Evolutionary conservation across 2,888 invertebrate species (phyloP).

Genomic region (Drepana falcataria): DNA sequence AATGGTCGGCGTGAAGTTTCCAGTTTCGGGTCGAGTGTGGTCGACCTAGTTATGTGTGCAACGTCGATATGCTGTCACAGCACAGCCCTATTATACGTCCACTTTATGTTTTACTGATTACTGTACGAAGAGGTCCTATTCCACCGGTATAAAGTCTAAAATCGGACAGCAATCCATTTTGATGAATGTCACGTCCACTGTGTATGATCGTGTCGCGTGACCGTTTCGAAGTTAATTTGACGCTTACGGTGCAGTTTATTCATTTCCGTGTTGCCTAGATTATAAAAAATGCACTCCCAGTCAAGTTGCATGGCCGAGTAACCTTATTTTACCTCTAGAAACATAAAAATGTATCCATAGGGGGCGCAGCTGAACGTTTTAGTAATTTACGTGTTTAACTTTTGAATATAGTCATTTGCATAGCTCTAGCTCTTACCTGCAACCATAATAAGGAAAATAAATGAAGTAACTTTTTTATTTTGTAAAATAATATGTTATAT

Average conservation of each 20-base stretch:
- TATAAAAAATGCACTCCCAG: conserved; percentile 43
- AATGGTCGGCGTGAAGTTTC: conserved; percentile 33
- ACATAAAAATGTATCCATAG: conserved; percentile 4
- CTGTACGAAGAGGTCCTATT: conserved; percentile 21
- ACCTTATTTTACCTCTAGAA: conserved; percentile 27
- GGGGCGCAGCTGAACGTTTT: conserved; percentile 10
- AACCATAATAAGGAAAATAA: neutral
- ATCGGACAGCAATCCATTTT: conserved; percentile 24
- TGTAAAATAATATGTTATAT: too few species aligned
- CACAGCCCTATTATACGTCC: conserved; percentile 17
- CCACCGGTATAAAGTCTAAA: conserved; percentile 27
- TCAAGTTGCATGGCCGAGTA: conserved; percentile 33
- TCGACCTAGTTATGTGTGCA: conserved; percentile 52
- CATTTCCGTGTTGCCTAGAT: conserved; percentile 40
- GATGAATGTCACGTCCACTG: conserved; percentile 25
- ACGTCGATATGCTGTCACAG: conserved; percentile 55
- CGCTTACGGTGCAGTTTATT: conserved; percentile 49
- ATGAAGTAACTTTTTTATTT: too few species aligned
- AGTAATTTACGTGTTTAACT: conserved; percentile 5
- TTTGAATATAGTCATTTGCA: too few species aligned
- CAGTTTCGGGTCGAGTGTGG: conserved; percentile 54
- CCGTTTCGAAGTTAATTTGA: conserved; percentile 43
- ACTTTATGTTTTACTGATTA: conserved; percentile 18
- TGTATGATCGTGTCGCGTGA: conserved; percentile 37
- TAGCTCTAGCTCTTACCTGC: neutral